Evolutionary conservation across 2,113 vertebrate species (phyloP).

Genomic region (Rostratula benghalensis): DNA sequence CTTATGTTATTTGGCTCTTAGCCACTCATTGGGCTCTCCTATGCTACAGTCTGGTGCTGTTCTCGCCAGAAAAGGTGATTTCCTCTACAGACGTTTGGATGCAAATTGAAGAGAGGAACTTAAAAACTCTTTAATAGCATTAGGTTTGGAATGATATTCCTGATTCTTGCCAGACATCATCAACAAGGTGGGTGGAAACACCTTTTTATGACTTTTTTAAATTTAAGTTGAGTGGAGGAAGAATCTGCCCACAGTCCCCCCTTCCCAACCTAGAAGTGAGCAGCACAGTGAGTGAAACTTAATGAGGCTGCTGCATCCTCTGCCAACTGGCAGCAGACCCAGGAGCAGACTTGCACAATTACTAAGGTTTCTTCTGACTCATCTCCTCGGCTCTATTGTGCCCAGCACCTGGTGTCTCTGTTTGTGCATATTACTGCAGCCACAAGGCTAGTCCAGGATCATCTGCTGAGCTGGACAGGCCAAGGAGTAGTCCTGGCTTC

Average conservation of each 20-base stretch:
- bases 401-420: neutral
- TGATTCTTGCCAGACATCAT: neutral
- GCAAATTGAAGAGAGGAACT: neutral
- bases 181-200: conserved; percentile 19
- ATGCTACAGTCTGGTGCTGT: neutral
- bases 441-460: neutral
- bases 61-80: neutral
- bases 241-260: neutral
- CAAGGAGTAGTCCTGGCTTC: neutral
- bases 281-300: neutral
- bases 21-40: neutral
- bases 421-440: neutral
- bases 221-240: neutral
- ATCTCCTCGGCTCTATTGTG: neutral
- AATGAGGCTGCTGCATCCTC: neutral
- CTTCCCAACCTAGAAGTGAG: neutral
- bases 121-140: neutral
- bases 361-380: neutral
- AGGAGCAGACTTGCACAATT: conserved; percentile 12
- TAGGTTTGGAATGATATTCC: neutral
- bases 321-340: conserved; percentile 39
- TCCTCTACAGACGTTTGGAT: neutral
- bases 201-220: neutral
- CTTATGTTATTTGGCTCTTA: neutral
- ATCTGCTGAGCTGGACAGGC: neutral